These are phyloP conservation scores for Pygmarrhopalites habei DNA, from an alignment of 1,140 invertebrate genomes.

Conservation along the genomic window DNA sequence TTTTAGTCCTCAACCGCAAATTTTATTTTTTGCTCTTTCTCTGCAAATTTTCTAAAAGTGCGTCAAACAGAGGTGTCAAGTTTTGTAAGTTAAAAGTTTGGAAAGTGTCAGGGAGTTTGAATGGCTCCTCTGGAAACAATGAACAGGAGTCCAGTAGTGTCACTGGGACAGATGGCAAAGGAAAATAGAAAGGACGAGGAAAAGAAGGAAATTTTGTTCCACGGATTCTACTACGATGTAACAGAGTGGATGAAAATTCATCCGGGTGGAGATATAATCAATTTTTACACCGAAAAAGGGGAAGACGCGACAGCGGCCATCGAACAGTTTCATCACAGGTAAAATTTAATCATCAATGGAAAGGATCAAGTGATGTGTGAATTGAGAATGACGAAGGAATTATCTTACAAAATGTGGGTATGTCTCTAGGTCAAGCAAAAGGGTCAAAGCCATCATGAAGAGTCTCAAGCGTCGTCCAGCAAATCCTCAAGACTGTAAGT, in stretches of 20 bases:
- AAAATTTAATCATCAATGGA: no score
- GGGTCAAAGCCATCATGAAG: conserved; percentile 20
- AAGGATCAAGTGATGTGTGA: no score
- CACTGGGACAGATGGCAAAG: background rate
- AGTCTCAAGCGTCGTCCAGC: conserved; percentile 13
- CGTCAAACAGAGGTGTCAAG: no score
- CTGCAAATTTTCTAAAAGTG: no score
- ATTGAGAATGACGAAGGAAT: no score
- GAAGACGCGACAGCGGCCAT: conserved; percentile 25
- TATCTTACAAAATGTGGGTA: no score
- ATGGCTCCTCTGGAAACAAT: no score
- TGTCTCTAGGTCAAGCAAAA: conserved; percentile 15
- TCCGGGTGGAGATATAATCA: conserved; percentile 20
- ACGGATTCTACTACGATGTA: conserved; percentile 20
- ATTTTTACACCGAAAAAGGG: conserved; percentile 14
- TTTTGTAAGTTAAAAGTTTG: no score
- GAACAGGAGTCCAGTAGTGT: no score
- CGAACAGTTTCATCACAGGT: conserved; percentile 22
- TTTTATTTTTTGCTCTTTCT: no score
- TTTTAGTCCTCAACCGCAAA: no score
- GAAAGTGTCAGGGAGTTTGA: no score
- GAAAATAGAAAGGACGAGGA: background rate
- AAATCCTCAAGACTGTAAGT: conserved; percentile 6
- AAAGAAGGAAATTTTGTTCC: conserved; percentile 16
- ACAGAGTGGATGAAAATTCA: conserved; percentile 19